Conservation (phyloP, 2,113 vertebrate genomes). For the Ibidorhyncha struthersii region DNA sequence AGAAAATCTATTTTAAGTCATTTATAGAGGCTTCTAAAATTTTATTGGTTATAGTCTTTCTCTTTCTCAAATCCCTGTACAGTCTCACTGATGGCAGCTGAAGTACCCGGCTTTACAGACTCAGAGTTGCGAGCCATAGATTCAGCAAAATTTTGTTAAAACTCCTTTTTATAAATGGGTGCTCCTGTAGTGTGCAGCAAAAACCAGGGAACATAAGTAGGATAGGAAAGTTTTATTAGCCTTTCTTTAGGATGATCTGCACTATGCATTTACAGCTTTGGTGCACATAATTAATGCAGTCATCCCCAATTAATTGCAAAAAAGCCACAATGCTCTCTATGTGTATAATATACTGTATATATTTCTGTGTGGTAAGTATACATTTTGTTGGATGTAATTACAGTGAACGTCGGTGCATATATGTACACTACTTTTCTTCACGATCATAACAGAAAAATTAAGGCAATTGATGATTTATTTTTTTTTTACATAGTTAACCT, state of each 20-base stretch:
- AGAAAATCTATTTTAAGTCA: conserved; percentile 20
- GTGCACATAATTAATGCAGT: not conserved
- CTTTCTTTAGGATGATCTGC: not conserved
- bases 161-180: not conserved
- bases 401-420: not conserved
- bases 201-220: not conserved
- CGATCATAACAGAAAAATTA: not conserved
- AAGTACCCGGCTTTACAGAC: not conserved
- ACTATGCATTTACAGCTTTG: not conserved
- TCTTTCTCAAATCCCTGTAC: not conserved
- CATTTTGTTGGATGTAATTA: not conserved
- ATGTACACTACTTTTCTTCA: not conserved
- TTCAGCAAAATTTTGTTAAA: conserved; percentile 20
- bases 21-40: conserved; percentile 32
- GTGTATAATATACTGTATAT: not conserved
- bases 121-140: not conserved
- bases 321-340: not conserved
- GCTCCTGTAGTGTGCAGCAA: not conserved
- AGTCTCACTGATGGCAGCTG: not conserved
- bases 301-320: not conserved
- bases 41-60: not conserved
- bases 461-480: not conserved
- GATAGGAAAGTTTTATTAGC: not conserved
- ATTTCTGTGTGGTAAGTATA: not conserved
- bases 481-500: not conserved